phyloP scores from a whole-genome alignment of 2,113 vertebrate genomes.

The Cebus imitator region DNA sequence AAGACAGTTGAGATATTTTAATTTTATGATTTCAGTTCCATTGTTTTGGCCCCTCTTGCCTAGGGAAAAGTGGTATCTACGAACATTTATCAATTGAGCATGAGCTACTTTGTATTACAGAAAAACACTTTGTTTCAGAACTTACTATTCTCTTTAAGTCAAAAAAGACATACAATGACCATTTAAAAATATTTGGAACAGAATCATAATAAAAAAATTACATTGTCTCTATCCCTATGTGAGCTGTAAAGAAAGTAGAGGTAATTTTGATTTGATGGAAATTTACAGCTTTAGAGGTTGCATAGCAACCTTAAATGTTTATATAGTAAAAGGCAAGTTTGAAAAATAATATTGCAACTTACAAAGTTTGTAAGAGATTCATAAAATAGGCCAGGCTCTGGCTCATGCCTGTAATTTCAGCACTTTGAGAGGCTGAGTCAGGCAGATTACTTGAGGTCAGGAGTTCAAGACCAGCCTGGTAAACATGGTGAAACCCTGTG shows the following conservation, averaged over 20 bases:
- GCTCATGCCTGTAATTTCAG: no score
- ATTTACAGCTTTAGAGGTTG: not conserved
- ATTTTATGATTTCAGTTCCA: not conserved
- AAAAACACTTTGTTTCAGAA: not conserved
- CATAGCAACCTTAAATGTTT: not conserved
- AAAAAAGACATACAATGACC: not conserved
- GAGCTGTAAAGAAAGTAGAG: not conserved
- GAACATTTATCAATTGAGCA: not conserved
- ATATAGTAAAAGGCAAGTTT: not conserved
- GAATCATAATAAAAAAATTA: not conserved
- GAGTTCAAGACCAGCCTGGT: no score
- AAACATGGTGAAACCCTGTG: no score
- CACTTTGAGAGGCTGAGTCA: no score
- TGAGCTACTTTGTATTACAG: not conserved
- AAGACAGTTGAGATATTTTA: not conserved
- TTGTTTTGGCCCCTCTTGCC: not conserved
- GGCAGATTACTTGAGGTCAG: no score
- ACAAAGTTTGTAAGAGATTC: not conserved
- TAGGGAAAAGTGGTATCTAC: not conserved
- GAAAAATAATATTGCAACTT: not conserved
- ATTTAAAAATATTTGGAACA: not conserved
- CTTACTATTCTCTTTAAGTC: not conserved
- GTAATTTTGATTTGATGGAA: not conserved
- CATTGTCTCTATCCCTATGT: not conserved
- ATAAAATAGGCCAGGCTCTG: not conserved